A percentile compares a stretch with the other conserved stretches of the same genome.
These are phyloP conservation scores for Leptocoma aspasia DNA, from an alignment of 2,113 vertebrate genomes.

Conservation along the genomic window DNA sequence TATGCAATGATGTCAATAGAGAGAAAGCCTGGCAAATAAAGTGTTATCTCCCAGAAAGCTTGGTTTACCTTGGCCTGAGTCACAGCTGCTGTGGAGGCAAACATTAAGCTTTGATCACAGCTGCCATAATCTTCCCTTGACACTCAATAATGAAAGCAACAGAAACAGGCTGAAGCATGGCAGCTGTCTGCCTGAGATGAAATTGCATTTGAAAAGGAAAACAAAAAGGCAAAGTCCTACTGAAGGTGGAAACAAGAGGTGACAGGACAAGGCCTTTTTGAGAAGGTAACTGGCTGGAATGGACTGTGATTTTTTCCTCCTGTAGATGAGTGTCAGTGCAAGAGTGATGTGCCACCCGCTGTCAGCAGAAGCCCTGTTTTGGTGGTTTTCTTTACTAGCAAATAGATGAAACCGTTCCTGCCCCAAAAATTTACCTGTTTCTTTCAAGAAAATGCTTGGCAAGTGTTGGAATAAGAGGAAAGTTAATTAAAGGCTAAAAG, in stretches of 20 bases:
- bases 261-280: neutral
- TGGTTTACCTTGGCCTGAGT: constrained; percentile 27
- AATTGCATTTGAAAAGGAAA: neutral
- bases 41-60: neutral
- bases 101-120: constrained; percentile 8
- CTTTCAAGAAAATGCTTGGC: neutral
- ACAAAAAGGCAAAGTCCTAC: neutral
- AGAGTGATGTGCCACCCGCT: neutral
- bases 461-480: neutral
- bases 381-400: neutral
- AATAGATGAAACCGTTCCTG: neutral
- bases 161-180: neutral
- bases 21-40: neutral
- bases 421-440: neutral
- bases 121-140: neutral
- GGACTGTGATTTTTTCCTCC: neutral
- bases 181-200: neutral
- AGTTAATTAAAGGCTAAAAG: neutral
- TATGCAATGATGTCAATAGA: neutral
- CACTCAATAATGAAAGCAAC: neutral
- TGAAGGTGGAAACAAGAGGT: neutral
- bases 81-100: neutral
- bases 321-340: neutral
- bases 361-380: neutral
- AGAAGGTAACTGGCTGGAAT: neutral